Evolutionary conservation across 2,797 vertebrate species (phyloP).

Genomic region (Hemibagrus guttatus): DNA sequence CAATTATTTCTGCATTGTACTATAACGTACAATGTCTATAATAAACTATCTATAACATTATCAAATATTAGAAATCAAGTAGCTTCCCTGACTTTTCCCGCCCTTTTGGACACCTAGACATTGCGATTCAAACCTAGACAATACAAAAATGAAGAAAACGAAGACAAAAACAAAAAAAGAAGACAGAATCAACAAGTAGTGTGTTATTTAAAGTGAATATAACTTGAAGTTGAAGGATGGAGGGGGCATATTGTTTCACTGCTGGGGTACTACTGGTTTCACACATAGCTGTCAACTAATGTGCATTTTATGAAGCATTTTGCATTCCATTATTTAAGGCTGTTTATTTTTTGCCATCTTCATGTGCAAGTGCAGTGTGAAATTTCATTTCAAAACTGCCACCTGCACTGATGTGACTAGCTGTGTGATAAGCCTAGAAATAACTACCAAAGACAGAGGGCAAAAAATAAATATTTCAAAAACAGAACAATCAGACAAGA

Average conservation of each 20-base stretch:
- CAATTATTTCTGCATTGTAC: too few relatives aligned
- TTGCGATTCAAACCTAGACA: not conserved
- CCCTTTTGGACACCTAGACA: not conserved
- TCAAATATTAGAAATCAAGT: not conserved
- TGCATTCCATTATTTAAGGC: not conserved
- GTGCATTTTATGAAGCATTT: not conserved
- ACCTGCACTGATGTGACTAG: slow-evolving; percentile 1
- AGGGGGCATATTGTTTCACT: not conserved
- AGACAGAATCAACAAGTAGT: not conserved
- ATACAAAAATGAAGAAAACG: not conserved
- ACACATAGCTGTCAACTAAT: not conserved
- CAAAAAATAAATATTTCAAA: not conserved
- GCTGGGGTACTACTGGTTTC: not conserved
- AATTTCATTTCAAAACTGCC: not conserved
- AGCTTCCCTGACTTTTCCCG: not conserved
- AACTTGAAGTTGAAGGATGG: not conserved
- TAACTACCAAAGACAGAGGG: not conserved
- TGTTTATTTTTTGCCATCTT: not conserved
- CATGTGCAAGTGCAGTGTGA: not conserved
- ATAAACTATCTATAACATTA: not conserved
- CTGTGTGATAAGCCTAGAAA: slow-evolving; percentile 5
- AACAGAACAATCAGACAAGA: not conserved
- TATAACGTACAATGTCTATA: too few relatives aligned
- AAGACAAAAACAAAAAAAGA: not conserved
- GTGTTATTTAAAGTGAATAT: not conserved